A percentile compares a stretch with the other conserved stretches of the same genome.
phyloP scores from a whole-genome alignment of 2,888 invertebrate species.

The Punctoribates punctum region DNA sequence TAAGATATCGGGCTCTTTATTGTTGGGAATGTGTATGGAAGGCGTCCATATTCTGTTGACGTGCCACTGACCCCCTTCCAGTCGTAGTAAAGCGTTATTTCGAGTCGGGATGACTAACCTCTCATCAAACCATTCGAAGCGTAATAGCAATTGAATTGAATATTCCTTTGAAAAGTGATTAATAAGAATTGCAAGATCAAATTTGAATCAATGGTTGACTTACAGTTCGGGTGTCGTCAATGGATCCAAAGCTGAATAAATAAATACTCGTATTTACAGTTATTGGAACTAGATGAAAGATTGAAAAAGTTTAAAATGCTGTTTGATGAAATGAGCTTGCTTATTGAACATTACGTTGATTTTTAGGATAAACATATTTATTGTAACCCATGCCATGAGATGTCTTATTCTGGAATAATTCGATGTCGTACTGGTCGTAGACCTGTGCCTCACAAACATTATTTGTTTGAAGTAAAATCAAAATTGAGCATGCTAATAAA shows the following conservation, averaged over 20 bases:
- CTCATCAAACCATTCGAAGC: conserved; percentile 63
- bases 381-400: background rate
- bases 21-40: conserved; percentile 47
- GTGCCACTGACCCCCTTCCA: conserved; percentile 64
- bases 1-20: conserved; percentile 66
- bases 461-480: background rate
- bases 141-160: conserved; percentile 73
- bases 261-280: conserved; percentile 44
- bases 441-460: background rate
- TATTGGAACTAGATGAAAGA: conserved; percentile 28
- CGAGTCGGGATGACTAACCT: conserved; percentile 3
- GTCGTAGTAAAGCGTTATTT: conserved; percentile 55
- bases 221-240: conserved; percentile 47
- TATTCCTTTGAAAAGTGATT: conserved; percentile 63
- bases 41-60: conserved; percentile 46
- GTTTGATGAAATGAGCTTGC: background rate
- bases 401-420: background rate
- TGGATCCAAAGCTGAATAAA: conserved; percentile 45
- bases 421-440: background rate
- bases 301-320: too few relatives aligned
- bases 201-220: background rate
- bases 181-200: background rate
- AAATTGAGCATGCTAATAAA: too few relatives aligned
- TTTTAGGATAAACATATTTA: conserved; percentile 9
- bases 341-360: background rate